Conservation (phyloP, 2,797 vertebrate genomes). For the Macrochelys suwanniensis region DNA sequence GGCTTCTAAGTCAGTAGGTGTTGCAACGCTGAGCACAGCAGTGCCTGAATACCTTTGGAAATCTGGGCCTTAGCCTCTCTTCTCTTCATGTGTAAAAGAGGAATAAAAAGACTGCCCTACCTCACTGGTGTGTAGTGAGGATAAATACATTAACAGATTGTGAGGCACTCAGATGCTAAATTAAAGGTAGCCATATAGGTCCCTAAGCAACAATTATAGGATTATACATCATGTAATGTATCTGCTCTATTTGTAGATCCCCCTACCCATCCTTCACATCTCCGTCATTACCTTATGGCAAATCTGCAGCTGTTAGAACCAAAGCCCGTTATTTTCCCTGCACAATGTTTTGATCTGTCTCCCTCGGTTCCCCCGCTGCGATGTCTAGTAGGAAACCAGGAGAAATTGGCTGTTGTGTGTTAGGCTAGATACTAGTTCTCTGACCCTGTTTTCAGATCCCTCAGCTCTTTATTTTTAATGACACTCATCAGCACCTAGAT, state of each 20-base stretch:
- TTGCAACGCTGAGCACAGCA: neutral
- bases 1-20: neutral
- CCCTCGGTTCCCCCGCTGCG: neutral
- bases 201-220: neutral
- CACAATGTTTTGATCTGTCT: neutral
- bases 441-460: neutral
- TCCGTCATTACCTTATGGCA: neutral
- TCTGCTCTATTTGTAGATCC: neutral
- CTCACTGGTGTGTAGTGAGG: neutral
- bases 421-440: neutral
- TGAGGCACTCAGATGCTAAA: neutral
- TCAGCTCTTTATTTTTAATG: neutral
- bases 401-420: neutral
- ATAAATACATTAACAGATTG: neutral
- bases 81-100: neutral
- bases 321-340: neutral
- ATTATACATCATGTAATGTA: neutral
- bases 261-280: neutral
- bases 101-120: neutral
- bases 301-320: neutral
- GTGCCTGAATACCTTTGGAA: neutral
- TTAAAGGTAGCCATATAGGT: neutral
- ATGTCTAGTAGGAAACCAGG: neutral
- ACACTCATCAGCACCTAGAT: slow-evolving; percentile 19
- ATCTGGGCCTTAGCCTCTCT: neutral